Base-by-base conservation (phyloP, 2,113 vertebrate genomes). In the Pedetes capensis region DNA sequence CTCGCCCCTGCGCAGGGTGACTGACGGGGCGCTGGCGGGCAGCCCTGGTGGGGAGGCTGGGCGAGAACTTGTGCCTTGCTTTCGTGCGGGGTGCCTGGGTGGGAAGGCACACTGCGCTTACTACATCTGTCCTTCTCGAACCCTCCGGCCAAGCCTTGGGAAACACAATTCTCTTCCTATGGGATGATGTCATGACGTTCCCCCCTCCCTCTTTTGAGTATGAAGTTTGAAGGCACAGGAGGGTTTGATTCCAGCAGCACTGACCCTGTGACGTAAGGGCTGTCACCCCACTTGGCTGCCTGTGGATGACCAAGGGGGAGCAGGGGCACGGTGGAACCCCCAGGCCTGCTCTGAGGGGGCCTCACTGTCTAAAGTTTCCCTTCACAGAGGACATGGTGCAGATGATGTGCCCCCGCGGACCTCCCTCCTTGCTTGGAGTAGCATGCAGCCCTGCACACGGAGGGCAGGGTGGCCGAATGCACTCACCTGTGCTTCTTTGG, bases 21-120 rank as follows among this genome's bases (percentile, higher is more conserved):
- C 0, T 20, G 22, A 61, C 0, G 34, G 16, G 17, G 23, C 22
- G 17, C 16, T 0, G 12, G 23, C 0, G 0, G 20, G 64, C 7
- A 5, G 6, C 18, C 27, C 17, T 53, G 6, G 9, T 17, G 3
- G 16, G 1, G 42, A 79, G 37, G 25, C 18, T 23, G 12, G 4
- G 5, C 37, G 10, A 53, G 61, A 8, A 0, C 3, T 3, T 1
- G 0, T 8, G 25, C 0, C n/a, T n/a, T 18, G 32, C 47, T 69
- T 72, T 6, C 9, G 9, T n/a, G 10, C 34, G 5, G 32, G 37
- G 12, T 9, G 5, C 22, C 29, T 0, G 32, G 13, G 0, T 2
- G 39, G 16, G 23, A 37, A 53, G 32, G 59, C 9, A 1, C 5
- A 42, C 3, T 1, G 1, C 0, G 32, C 18, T 12, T 68, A 37